A percentile compares a stretch with the other conserved stretches of the same genome.
Conservation (phyloP, 1,140 invertebrate species). For the Sarcophaga bullata region DNA sequence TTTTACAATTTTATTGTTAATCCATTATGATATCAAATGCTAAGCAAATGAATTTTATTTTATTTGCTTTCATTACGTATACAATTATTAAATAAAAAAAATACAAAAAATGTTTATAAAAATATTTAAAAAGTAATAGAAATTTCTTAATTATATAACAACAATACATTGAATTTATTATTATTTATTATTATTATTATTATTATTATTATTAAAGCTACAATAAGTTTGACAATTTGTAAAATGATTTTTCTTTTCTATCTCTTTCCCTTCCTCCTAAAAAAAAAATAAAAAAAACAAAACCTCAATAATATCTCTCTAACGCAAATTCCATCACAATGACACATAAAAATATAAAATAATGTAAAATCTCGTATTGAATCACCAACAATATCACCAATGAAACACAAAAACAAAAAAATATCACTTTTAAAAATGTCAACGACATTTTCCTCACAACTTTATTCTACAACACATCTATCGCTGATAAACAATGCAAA, state of each 20-base stretch:
- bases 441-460: not conserved
- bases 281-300: not conserved
- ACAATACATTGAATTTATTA: not conserved
- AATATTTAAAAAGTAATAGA: not conserved
- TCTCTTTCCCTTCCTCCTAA: not conserved
- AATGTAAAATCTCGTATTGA: too few species aligned
- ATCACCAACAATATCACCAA: not conserved
- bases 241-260: constrained; percentile 36
- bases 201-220: not conserved
- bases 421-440: not conserved
- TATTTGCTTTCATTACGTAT: not conserved
- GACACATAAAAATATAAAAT: not conserved
- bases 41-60: constrained; percentile 7
- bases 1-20: constrained; percentile 7
- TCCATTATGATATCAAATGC: not conserved
- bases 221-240: constrained; percentile 26
- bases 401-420: not conserved
- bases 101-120: constrained; percentile 1
- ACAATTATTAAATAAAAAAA: constrained; percentile 4
- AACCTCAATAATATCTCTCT: not conserved
- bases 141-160: not conserved
- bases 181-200: not conserved
- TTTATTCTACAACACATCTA: too few species aligned
- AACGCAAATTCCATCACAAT: not conserved
- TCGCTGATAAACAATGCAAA: too few species aligned